Percentiles rank a stretch among this genome's conserved stretches.
phyloP scores from a whole-genome alignment of 2,113 vertebrate species.

The Corapipo altera region DNA sequence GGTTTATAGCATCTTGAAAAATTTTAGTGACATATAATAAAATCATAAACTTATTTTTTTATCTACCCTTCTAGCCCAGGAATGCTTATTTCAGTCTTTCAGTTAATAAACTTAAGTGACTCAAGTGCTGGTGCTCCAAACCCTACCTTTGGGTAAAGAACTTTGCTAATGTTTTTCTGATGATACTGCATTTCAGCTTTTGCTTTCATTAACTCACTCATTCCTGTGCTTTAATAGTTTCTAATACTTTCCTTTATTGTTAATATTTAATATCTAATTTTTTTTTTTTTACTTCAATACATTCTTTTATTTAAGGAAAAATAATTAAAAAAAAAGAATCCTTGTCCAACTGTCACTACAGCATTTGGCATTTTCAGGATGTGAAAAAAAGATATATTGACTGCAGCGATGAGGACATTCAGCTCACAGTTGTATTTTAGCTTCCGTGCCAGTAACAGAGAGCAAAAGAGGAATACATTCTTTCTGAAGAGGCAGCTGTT shows the following conservation, averaged over 20 bases:
- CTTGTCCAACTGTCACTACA: not conserved
- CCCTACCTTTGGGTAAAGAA: not conserved
- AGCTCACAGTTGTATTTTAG: not conserved
- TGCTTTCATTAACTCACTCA: not conserved
- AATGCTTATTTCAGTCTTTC: not conserved
- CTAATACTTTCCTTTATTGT: not conserved
- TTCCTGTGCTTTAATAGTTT: not conserved
- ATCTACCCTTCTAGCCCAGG: not conserved
- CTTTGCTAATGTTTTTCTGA: not conserved
- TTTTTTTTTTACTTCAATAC: not conserved
- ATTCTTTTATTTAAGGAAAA: not conserved
- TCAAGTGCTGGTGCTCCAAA: not conserved
- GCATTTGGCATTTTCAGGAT: not conserved
- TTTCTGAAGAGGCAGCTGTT: not conserved
- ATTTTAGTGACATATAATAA: not conserved
- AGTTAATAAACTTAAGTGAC: not conserved
- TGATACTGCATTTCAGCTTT: not conserved
- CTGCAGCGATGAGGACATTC: not conserved
- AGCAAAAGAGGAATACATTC: not conserved
- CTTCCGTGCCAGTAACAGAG: not conserved
- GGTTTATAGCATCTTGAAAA: not conserved
- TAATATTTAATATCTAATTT: not conserved
- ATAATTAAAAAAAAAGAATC: too few relatives aligned
- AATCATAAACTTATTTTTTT: not conserved
- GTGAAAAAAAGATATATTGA: not conserved